Base-by-base conservation (phyloP, 1,140 invertebrate genomes). In the Samia ricini region DNA sequence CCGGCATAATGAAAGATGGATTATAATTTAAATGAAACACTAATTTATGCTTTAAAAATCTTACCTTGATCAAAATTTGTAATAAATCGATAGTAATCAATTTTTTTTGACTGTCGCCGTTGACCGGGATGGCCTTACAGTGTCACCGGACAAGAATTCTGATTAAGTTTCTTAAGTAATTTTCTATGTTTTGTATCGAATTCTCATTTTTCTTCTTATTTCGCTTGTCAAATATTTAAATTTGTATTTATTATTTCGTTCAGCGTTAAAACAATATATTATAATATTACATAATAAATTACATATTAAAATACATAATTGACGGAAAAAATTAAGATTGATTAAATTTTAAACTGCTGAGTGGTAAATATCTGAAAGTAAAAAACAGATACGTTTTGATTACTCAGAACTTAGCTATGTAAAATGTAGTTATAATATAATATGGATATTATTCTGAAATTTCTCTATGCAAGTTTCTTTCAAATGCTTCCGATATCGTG, bases 401-500 rank as follows among this genome's bases (percentile, higher is more conserved):
- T n/a, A n/a, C n/a, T n/a, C n/a, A n/a, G n/a, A n/a, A n/a, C n/a
- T n/a, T n/a, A n/a, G n/a, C n/a, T n/a, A n/a, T n/a, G n/a, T n/a
- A n/a, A n/a, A n/a, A n/a, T n/a, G n/a, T n/a, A n/a, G n/a, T n/a
- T n/a, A n/a, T n/a, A n/a, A n/a, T n/a, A n/a, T n/a, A n/a, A n/a
- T n/a, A n/a, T n/a, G n/a, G n/a, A n/a, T n/a, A n/a, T n/a, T n/a
- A n/a, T n/a, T n/a, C n/a, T n/a, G n/a, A n/a, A n/a, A n/a, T n/a
- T n/a, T n/a, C n/a, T n/a, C n/a, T n/a, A n/a, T n/a, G n/a, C n/a
- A n/a, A n/a, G n/a, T n/a, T n/a, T 42, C 33, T 15, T 42, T 42
- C 33, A 42, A 42, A 42, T 4, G 33, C 33, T 42, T 42, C 4
- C 33, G 29, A 55, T 26, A 48, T 61, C 76, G 68, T 67, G 15